Conservation (phyloP, 2,797 vertebrate genomes). For the Scolopax rusticola region DNA sequence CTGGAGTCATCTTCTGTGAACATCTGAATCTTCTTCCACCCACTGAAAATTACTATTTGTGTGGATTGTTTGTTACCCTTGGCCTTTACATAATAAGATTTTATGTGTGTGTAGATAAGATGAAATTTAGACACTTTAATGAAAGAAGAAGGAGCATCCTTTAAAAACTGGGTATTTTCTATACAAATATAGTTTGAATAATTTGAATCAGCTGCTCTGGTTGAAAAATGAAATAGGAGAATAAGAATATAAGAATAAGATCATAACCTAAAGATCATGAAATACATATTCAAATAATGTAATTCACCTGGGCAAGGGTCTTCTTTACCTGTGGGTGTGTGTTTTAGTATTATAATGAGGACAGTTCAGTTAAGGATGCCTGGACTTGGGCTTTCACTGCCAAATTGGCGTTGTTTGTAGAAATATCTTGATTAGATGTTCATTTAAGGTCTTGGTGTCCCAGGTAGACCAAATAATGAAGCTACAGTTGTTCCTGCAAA, state of each 20-base stretch:
- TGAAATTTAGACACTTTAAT: background rate
- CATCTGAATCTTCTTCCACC: background rate
- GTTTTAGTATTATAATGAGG: background rate
- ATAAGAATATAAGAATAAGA: background rate
- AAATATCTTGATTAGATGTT: background rate
- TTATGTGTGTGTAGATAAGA: background rate
- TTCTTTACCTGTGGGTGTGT: background rate
- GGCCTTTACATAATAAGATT: background rate
- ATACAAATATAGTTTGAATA: background rate
- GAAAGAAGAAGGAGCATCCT: background rate
- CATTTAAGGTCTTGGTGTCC: background rate
- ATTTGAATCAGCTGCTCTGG: background rate
- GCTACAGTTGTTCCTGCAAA: background rate
- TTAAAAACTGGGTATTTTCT: background rate
- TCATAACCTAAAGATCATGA: background rate
- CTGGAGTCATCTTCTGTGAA: background rate
- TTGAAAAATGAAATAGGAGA: background rate
- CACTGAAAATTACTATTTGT: background rate
- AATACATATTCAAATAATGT: background rate
- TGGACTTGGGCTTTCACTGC: background rate
- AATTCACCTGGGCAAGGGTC: background rate
- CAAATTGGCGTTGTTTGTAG: background rate
- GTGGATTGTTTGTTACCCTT: background rate
- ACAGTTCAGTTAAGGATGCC: background rate
- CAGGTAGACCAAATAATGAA: background rate